A percentile compares a stretch with the other conserved stretches of the same genome.
Conservation (phyloP, 23 tunicate genomes). For the Styela plicata region DNA sequence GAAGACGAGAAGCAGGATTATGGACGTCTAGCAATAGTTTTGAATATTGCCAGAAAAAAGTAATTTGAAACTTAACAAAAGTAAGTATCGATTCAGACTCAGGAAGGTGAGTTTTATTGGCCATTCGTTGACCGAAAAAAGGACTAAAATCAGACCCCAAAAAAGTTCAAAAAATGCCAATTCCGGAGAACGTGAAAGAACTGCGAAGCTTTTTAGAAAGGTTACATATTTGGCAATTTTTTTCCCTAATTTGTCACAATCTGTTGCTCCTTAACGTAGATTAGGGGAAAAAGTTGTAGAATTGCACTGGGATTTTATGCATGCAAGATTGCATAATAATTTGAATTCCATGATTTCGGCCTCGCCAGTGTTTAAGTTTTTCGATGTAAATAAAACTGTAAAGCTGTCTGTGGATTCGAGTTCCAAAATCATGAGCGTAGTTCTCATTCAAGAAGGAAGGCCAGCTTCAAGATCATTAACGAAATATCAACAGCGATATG, state of each 20-base stretch:
- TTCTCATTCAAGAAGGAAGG: not conserved
- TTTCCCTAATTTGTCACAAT: not conserved
- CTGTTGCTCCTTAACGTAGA: not conserved
- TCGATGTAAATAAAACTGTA: not conserved
- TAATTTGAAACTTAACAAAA: not conserved
- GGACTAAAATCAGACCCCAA: not conserved
- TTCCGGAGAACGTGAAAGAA: not conserved
- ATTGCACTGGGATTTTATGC: slow-evolving; percentile 3
- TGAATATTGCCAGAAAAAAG: not conserved
- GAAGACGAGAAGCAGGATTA: slow-evolving; percentile 7
- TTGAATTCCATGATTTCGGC: not conserved
- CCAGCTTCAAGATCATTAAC: no score
- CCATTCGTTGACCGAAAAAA: not conserved
- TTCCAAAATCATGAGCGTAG: not conserved
- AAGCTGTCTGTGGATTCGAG: not conserved
- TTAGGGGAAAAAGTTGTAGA: not conserved
- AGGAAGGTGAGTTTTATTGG: not conserved
- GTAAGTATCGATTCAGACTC: not conserved
- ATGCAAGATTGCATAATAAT: no score
- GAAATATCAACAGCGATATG: no score
- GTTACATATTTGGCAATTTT: not conserved
- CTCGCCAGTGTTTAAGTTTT: slow-evolving; percentile 9
- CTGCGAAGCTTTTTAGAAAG: not conserved
- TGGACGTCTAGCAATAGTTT: not conserved
- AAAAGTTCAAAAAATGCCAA: not conserved